A percentile compares a stretch with the other conserved stretches of the same genome.
These are phyloP conservation scores for Arctocebus calabarensis DNA, from an alignment of 2,797 vertebrate species.

Conservation along the genomic window DNA sequence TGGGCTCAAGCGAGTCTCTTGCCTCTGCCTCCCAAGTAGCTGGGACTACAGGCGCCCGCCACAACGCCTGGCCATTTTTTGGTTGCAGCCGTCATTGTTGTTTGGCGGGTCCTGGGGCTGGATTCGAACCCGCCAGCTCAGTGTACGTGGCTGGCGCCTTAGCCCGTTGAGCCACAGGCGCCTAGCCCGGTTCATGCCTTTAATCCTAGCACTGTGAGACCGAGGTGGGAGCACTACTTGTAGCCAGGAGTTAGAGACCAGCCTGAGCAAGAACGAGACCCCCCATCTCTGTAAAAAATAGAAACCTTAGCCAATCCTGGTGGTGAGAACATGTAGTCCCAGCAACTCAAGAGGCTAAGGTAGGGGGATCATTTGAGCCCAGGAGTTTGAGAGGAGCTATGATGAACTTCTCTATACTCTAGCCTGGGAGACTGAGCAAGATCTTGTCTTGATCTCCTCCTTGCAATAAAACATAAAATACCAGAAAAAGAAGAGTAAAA, in stretches of 20 bases:
- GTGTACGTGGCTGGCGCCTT: too few relatives aligned
- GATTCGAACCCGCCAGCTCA: too few relatives aligned
- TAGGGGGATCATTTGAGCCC: background rate
- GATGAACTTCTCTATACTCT: background rate
- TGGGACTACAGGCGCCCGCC: too few relatives aligned
- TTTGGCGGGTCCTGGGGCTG: too few relatives aligned
- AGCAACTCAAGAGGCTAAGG: background rate
- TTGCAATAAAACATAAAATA: background rate
- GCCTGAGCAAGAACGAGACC: background rate
- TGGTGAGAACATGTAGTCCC: background rate
- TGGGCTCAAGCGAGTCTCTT: too few relatives aligned
- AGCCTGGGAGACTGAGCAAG: background rate
- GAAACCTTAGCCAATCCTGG: background rate
- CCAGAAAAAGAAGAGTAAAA: background rate
- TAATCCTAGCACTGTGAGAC: background rate
- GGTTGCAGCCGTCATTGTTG: too few relatives aligned
- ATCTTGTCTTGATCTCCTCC: background rate
- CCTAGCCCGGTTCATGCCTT: background rate
- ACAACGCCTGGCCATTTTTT: too few relatives aligned
- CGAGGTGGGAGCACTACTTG: background rate
- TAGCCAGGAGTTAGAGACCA: background rate
- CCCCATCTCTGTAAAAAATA: background rate
- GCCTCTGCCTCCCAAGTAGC: too few relatives aligned
- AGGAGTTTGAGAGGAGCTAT: background rate
- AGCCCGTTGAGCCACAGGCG: too few relatives aligned